phyloP scores from a whole-genome alignment of 2,113 vertebrate species.

The Pterocles burchelli region DNA sequence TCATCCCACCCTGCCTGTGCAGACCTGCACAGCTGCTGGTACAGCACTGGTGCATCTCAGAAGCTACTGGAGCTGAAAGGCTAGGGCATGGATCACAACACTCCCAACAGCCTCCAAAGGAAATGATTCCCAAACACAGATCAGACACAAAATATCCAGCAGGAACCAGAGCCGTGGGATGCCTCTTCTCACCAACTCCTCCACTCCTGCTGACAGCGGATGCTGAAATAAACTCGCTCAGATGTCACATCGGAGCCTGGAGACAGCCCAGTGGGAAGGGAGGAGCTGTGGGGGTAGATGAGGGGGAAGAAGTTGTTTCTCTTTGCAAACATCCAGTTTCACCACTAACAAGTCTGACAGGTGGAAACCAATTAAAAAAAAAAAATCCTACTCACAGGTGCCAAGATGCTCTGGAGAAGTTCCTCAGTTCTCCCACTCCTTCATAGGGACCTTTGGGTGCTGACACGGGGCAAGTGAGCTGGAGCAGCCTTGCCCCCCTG shows the following conservation, averaged over 20 bases:
- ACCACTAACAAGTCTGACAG: constrained; percentile 53
- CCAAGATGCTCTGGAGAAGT: neutral
- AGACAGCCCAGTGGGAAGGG: constrained; percentile 8
- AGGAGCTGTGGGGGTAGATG: constrained; percentile 11
- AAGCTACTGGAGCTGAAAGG: neutral
- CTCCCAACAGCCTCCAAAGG: neutral
- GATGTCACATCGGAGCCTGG: constrained; percentile 22
- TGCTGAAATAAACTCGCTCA: constrained; percentile 55
- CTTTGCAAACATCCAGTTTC: constrained; percentile 41
- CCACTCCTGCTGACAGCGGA: constrained; percentile 37
- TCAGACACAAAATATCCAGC: neutral
- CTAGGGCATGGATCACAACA: neutral
- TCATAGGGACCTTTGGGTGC: neutral
- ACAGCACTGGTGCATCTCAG: neutral
- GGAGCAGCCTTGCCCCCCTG: neutral
- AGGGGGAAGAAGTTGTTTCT: neutral
- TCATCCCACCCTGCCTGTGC: neutral
- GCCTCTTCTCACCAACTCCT: constrained; percentile 56
- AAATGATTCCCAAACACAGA: neutral
- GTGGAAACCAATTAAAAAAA: constrained; percentile 14
- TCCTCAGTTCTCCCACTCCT: neutral
- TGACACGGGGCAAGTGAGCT: neutral
- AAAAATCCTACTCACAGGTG: neutral
- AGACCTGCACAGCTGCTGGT: neutral
- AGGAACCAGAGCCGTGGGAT: constrained; percentile 6